These are phyloP conservation scores for Boloria selene DNA, from an alignment of 2,888 invertebrate genomes.

Conservation along the genomic window DNA sequence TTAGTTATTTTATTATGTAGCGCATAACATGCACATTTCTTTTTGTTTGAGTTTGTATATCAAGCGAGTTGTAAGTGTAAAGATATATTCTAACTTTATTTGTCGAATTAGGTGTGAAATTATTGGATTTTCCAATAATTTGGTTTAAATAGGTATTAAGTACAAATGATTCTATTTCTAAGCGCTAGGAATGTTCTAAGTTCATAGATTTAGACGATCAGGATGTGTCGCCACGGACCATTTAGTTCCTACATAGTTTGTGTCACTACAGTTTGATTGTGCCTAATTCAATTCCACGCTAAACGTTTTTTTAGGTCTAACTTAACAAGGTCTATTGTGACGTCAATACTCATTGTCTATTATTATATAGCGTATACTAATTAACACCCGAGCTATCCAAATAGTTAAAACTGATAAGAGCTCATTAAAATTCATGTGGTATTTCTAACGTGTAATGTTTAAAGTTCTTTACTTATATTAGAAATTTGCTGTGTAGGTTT, in stretches of 20 bases:
- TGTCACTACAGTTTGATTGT: constrained; percentile 17
- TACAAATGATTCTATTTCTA: too few species aligned
- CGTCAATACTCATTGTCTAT: constrained; percentile 16
- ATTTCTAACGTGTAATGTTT: constrained; percentile 1
- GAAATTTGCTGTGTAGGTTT: neutral
- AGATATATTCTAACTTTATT: too few species aligned
- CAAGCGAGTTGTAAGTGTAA: too few species aligned
- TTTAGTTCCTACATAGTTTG: constrained; percentile 22
- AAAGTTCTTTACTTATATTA: neutral
- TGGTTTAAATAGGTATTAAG: too few species aligned
- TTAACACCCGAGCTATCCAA: constrained; percentile 11
- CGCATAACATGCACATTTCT: too few species aligned
- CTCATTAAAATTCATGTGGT: constrained; percentile 14
- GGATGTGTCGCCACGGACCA: constrained; percentile 8
- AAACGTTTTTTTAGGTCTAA: constrained; percentile 3
- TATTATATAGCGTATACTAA: constrained; percentile 17
- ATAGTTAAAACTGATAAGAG: constrained; percentile 8
- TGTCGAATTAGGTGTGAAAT: too few species aligned
- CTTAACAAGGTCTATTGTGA: constrained; percentile 20
- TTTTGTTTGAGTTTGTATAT: too few species aligned
- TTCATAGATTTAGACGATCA: neutral
- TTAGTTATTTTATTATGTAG: too few species aligned
- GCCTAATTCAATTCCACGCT: constrained; percentile 15
- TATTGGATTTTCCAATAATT: too few species aligned
- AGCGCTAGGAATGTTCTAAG: neutral